Evolutionary conservation across 2,797 vertebrate genomes (phyloP).

Genomic region (Sylvilagus floridanus): DNA sequence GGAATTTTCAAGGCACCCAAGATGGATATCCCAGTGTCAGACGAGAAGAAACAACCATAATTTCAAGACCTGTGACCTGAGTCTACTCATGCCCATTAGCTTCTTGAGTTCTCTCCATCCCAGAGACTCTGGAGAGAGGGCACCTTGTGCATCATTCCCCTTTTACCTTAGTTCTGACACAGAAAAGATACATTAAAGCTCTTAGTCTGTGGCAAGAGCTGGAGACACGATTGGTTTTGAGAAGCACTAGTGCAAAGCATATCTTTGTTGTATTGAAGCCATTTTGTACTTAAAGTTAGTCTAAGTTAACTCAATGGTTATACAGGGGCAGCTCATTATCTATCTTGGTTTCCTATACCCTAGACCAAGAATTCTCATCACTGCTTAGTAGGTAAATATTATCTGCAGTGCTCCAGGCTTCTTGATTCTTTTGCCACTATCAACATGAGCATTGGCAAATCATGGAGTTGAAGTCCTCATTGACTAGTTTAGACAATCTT

Average conservation of each 20-base stretch:
- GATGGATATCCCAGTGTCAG: slow-evolving; percentile 92
- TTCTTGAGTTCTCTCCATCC: slow-evolving; percentile 86
- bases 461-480: accelerated
- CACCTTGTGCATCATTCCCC: not conserved
- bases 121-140: not conserved
- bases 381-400: not conserved
- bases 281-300: not conserved
- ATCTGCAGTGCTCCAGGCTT: not conserved
- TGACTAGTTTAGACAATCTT: not conserved
- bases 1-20: slow-evolving; percentile 87
- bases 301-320: not conserved
- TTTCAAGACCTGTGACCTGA: slow-evolving; percentile 93
- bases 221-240: not conserved
- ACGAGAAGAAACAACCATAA: slow-evolving; percentile 91
- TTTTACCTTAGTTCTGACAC: not conserved
- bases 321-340: not conserved
- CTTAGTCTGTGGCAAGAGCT: not conserved
- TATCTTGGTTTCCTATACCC: not conserved
- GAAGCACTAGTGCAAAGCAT: slow-evolving; percentile 17
- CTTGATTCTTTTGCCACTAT: not conserved
- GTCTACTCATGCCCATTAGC: slow-evolving; percentile 92
- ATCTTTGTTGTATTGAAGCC: slow-evolving; percentile 37
- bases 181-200: not conserved
- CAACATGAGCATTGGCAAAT: accelerated
- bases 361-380: not conserved